Conservation (phyloP, 1,140 invertebrate species). For the Camponotus vicinus region DNA sequence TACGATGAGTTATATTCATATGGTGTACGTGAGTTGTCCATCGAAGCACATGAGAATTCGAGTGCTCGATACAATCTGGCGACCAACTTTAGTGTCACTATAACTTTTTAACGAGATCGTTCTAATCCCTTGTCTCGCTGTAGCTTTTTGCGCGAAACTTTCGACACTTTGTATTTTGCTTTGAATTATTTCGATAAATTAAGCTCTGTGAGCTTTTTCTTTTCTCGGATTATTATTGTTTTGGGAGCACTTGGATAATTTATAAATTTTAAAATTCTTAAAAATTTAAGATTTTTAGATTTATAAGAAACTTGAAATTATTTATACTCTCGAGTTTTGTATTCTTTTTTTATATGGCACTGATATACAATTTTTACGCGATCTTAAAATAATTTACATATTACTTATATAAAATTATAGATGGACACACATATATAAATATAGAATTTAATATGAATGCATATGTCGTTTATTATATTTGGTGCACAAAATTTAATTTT, state of each 20-base stretch:
- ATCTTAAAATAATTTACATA: background rate
- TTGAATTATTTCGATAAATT: conserved; percentile 45
- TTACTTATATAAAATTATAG: background rate
- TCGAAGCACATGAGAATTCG: conserved; percentile 28
- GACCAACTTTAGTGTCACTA: conserved; percentile 33
- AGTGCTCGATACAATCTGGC: conserved; percentile 40
- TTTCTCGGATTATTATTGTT: conserved; percentile 22
- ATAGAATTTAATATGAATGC: background rate
- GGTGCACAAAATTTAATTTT: background rate
- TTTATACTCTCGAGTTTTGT: background rate
- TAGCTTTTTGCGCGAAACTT: conserved; percentile 12
- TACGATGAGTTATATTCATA: conserved; percentile 21
- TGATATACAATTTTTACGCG: background rate
- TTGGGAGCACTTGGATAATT: background rate
- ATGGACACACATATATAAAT: background rate
- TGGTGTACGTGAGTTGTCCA: background rate
- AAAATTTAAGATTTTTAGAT: background rate
- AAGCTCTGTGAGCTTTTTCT: background rate
- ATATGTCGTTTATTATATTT: background rate
- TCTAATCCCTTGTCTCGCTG: conserved; percentile 37
- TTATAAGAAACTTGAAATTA: background rate
- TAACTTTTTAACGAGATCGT: conserved; percentile 51
- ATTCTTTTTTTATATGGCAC: background rate
- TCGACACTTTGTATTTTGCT: conserved; percentile 8
- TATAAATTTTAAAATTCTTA: background rate